Evolutionary conservation across 2,797 vertebrate species (phyloP), one percentile per base, ranked within the genome.

Genomic region (Melanotaenia maccullochi): DNA sequence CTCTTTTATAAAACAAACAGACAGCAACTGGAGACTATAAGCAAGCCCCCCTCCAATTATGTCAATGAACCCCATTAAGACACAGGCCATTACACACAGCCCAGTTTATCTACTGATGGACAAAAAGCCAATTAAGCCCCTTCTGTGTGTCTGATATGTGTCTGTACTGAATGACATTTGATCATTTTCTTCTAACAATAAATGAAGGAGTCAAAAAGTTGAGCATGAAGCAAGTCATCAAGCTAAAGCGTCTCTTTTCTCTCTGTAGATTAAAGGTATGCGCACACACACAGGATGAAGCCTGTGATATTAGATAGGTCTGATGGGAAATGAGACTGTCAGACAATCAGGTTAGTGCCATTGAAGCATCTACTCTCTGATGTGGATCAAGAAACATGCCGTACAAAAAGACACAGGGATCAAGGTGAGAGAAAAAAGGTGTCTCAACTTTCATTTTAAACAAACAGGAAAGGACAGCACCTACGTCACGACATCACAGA

Each of bases 321-420:
- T 42, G 57, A 79, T 64, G 75, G 87, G 86, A 87, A 89, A 91
- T 85, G 85, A 90, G 84, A 88, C 78, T 58, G 81, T 89, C 61
- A 86, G 71, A 75, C 77, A 84, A 84, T 89, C 77, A 84, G 71
- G 67, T 65, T 32, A 73, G 76, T 72, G 82, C 65, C 78, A 78
- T 56, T 5, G 75, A 82, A 55, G 76, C 3, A 30, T 78, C 28
- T 32, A 75, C 49, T 83, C 55, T 68, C 74, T 64, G 64, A 44
- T 54, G 70, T 86, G 88, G 88, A 92, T 89, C 82, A 90, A 71
- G 65, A 73, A 55, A 35, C 38, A 5, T 3, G n/a, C 18, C 60
- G 68, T 66, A 59, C 77, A 28, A 85, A 74, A 58, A 59, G 1
- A 16, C 35, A 40, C 25, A 13, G 3, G 16, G 8, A 14, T 14